phyloP scores from a whole-genome alignment of 2,888 invertebrate genomes.

The Sphecodes monilicornis region DNA sequence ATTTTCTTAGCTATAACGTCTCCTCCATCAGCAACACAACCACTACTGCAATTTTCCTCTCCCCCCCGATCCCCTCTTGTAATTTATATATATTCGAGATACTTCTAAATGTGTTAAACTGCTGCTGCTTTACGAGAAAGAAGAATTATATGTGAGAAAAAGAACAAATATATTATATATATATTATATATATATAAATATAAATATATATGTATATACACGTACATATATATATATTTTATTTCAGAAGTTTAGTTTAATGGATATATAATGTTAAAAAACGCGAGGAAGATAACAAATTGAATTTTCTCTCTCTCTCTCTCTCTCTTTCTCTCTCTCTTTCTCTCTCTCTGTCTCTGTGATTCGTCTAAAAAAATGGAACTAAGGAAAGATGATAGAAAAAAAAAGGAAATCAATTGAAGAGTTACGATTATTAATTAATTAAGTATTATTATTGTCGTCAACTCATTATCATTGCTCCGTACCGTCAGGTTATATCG shows the following conservation, averaged over 20 bases:
- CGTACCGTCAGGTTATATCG: slow-evolving; percentile 52
- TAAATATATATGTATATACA: slow-evolving; percentile 65
- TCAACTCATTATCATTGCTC: slow-evolving; percentile 54
- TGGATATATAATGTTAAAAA: slow-evolving; percentile 65
- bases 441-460: slow-evolving; percentile 62
- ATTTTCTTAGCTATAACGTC: slow-evolving; percentile 78
- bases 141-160: slow-evolving; percentile 62
- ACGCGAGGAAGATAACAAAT: slow-evolving; percentile 72
- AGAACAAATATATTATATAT: slow-evolving; percentile 63
- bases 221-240: slow-evolving; percentile 76
- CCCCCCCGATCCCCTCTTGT: slow-evolving; percentile 67
- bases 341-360: slow-evolving; percentile 73
- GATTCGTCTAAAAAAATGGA: slow-evolving; percentile 75
- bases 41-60: not conserved
- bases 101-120: slow-evolving; percentile 81
- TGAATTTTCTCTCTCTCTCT: slow-evolving; percentile 73
- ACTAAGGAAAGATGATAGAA: slow-evolving; percentile 32
- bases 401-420: slow-evolving; percentile 19
- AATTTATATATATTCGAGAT: slow-evolving; percentile 78
- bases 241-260: slow-evolving; percentile 79
- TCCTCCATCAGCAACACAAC: slow-evolving; percentile 41
- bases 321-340: too few species aligned
- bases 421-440: slow-evolving; percentile 60
- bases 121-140: slow-evolving; percentile 77
- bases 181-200: slow-evolving; percentile 55